A percentile compares a stretch with the other conserved stretches of the same genome.
Conservation (phyloP, 2,113 vertebrate species). For the Melozone crissalis region DNA sequence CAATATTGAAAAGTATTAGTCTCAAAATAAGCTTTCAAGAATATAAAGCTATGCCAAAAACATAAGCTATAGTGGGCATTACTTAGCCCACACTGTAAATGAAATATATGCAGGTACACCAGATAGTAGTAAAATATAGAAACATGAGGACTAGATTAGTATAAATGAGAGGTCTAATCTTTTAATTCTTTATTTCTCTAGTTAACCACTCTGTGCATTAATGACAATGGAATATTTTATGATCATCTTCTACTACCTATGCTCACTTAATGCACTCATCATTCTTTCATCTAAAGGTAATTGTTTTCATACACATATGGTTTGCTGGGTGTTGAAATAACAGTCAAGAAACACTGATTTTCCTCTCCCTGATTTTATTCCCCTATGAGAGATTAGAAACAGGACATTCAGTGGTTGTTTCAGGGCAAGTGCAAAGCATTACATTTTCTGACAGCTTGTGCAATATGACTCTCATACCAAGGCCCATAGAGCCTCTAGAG, state of each 20-base stretch:
- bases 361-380: neutral
- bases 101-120: constrained; percentile 1
- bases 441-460: neutral
- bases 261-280: neutral
- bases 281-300: constrained; percentile 20
- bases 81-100: neutral
- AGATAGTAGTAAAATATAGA: constrained; percentile 8
- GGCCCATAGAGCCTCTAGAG: neutral
- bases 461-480: fast-evolving
- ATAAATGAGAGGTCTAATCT: constrained; percentile 18
- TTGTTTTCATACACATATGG: constrained; percentile 27
- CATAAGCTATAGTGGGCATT: neutral
- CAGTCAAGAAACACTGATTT: neutral
- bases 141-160: neutral
- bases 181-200: constrained; percentile 1
- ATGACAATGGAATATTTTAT: constrained; percentile 28
- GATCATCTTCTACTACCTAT: neutral
- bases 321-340: neutral
- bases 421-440: neutral
- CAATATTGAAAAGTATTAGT: constrained; percentile 2
- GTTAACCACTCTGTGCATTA: constrained; percentile 19
- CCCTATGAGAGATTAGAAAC: neutral
- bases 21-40: constrained; percentile 15
- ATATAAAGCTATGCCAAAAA: constrained; percentile 4
- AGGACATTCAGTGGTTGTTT: neutral